Base-by-base conservation (phyloP, 2,888 invertebrate species). In the Oscheius myriophilus region DNA sequence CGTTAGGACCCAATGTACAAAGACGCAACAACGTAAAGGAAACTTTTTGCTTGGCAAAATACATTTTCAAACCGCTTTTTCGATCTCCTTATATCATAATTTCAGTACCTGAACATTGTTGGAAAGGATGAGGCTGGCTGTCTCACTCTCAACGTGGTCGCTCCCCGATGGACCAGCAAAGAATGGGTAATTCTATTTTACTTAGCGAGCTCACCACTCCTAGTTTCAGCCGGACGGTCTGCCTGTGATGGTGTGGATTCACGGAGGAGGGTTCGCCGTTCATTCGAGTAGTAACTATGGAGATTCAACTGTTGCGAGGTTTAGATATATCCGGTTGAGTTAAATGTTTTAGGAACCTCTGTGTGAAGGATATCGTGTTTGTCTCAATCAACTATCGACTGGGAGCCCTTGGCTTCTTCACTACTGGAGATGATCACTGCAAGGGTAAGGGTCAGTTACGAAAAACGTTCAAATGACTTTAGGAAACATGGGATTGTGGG, bases 401-500 rank as follows among this genome's bases (percentile, higher is more conserved):
- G 21, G 84, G 83, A 9, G 69, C 80, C 6, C 72, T 84, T 12
- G 82, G 82, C 16, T 82, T 82, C 73, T 72, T 82, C 54, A 70
- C 74, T 1, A 78, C 76, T 1, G 78, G 74, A 7, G 74, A 74
- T 41, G 70, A 72, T 2, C 45, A 67, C 1, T 78, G 78, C 49
- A 21, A 33, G 14, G 68, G 68, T 68, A 51, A 58, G 23, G 9
- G 9, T 6, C 33, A 33, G 33, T 6, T 3, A 33, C 3, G 9
- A 33, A 33, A 33, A 9, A 6, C 9, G 33, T 33, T 9, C 33
- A 33, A 33, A n/a, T n/a, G n/a, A n/a, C 9, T 18, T 65, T 59
- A 9, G 84, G 83, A 41, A 85, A 85, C 69, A 59, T 78, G 59
- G 84, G 84, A 9, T 65, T 84, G 0, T 83, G 84, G 83, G 86